These are phyloP conservation scores for Dendronephthya gigantea DNA, from an alignment of 64 coral and sea anemone genomes.

Conservation along the genomic window DNA sequence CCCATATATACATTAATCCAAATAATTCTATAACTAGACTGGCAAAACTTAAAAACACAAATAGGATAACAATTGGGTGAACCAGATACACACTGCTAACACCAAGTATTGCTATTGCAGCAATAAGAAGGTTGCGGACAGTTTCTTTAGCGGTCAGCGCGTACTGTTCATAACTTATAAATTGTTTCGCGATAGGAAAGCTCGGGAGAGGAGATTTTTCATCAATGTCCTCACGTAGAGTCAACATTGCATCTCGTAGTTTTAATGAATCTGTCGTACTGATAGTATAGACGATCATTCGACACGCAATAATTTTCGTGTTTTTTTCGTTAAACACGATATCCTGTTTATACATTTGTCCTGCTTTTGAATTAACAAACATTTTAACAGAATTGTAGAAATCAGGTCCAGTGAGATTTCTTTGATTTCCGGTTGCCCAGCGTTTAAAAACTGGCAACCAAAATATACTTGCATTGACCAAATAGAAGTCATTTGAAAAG, in stretches of 20 bases:
- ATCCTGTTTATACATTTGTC: not conserved
- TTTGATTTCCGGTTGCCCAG: not conserved
- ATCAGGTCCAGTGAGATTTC: not conserved
- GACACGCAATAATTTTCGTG: not conserved
- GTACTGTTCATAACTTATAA: slow-evolving; percentile 19
- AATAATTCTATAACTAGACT: slow-evolving; percentile 40
- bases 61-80: slow-evolving; percentile 19
- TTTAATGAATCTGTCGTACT: slow-evolving; percentile 4
- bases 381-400: not conserved
- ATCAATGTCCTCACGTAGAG: not conserved
- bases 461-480: not conserved
- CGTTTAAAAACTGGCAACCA: slow-evolving; percentile 30
- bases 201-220: not conserved
- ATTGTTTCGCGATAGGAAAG: not conserved
- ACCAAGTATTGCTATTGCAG: slow-evolving; percentile 33
- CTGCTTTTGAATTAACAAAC: not conserved
- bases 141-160: slow-evolving; percentile 35
- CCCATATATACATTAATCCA: slow-evolving; percentile 47
- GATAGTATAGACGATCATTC: not conserved
- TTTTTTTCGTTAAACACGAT: not conserved
- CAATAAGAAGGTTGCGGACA: slow-evolving; percentile 44
- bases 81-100: slow-evolving; percentile 46
- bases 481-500: slow-evolving; percentile 9
- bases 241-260: not conserved
- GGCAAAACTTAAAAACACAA: slow-evolving; percentile 39